Conservation (phyloP, 1,140 invertebrate species). For the Hestina assimilis region DNA sequence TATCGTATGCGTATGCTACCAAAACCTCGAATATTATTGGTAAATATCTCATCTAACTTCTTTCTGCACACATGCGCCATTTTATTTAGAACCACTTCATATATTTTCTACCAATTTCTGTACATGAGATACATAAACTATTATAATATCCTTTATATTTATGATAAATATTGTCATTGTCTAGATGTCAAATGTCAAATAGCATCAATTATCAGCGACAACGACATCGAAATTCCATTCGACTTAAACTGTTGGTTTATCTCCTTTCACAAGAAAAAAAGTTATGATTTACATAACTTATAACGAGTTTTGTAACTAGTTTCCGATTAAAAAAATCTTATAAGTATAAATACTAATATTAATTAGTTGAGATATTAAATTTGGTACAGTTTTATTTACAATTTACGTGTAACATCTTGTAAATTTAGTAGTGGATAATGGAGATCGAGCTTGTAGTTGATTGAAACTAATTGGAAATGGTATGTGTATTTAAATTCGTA, state of each 20-base stretch:
- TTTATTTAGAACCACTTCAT: too few species aligned
- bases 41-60: too few species aligned
- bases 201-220: slow-evolving; percentile 2
- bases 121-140: too few species aligned
- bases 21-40: too few species aligned
- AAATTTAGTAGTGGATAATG: neutral
- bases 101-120: too few species aligned
- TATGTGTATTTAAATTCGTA: slow-evolving; percentile 7
- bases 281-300: slow-evolving; percentile 21
- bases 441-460: slow-evolving; percentile 1
- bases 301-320: slow-evolving; percentile 16
- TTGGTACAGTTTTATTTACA: neutral
- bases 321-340: slow-evolving; percentile 4
- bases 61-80: too few species aligned
- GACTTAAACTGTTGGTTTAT: slow-evolving; percentile 6
- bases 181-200: slow-evolving; percentile 12
- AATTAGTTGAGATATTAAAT: neutral
- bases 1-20: too few species aligned
- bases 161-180: neutral
- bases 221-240: slow-evolving; percentile 4
- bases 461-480: slow-evolving; percentile 17
- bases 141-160: too few species aligned
- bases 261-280: slow-evolving; percentile 20
- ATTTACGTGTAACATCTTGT: neutral
- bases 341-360: neutral